A percentile compares a stretch with the other conserved stretches of the same genome.
Evolutionary conservation across 1,140 invertebrate species (phyloP).

Genomic region (Fopius arisanus): DNA sequence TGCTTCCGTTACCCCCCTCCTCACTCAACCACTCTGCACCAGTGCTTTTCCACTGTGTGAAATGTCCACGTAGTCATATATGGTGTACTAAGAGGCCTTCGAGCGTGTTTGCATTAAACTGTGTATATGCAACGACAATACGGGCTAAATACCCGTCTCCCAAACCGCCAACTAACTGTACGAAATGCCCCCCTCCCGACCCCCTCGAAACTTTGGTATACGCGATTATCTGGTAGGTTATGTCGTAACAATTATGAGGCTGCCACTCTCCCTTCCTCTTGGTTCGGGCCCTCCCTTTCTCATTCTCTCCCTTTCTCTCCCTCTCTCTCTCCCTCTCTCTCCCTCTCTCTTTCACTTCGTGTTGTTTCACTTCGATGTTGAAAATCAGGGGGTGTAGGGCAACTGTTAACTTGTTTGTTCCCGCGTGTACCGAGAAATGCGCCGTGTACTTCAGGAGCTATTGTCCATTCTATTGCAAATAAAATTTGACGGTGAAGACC

Average conservation of each 20-base stretch:
- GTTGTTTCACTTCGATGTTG: neutral
- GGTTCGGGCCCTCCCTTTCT: constrained; percentile 17
- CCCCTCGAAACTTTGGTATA: constrained; percentile 59
- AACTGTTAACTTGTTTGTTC: neutral
- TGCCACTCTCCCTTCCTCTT: constrained; percentile 49
- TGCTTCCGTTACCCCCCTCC: neutral
- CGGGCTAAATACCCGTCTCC: constrained; percentile 59
- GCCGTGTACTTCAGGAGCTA: neutral
- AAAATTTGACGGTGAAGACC: neutral
- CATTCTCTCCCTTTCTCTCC: neutral
- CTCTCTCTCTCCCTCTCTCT: constrained; percentile 25
- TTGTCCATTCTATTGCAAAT: neutral
- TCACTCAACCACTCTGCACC: too few species aligned
- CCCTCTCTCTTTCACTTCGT: neutral
- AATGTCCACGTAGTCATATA: constrained; percentile 32
- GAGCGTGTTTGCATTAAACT: constrained; percentile 46
- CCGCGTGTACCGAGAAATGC: neutral
- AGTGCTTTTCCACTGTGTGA: constrained; percentile 36
- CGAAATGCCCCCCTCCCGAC: constrained; percentile 49
- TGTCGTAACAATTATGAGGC: constrained; percentile 64
- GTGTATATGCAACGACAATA: constrained; percentile 58
- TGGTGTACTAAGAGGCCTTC: constrained; percentile 33
- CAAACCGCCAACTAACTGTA: constrained; percentile 60
- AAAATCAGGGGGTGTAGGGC: constrained; percentile 23
- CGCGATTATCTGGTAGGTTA: constrained; percentile 64